Conservation (phyloP, 2,113 vertebrate genomes). For the Uropsilus gracilis region DNA sequence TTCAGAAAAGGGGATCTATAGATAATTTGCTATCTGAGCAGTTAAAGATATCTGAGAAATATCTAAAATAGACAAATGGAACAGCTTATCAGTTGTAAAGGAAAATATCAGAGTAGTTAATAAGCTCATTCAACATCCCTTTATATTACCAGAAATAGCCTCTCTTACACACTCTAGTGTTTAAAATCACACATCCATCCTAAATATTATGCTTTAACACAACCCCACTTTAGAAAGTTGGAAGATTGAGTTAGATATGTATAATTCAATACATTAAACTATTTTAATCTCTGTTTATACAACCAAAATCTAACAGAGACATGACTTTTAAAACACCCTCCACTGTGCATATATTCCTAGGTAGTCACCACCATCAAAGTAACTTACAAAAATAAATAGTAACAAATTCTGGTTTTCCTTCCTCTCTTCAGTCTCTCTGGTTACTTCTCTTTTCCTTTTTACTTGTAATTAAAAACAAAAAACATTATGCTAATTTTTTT, state of each 20-base stretch:
- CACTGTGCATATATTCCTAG: background rate
- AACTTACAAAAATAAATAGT: background rate
- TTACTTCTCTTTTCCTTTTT: background rate
- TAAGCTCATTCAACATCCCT: background rate
- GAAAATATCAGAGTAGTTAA: background rate
- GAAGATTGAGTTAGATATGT: background rate
- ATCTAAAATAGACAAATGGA: background rate
- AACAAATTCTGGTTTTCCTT: background rate
- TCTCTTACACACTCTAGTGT: background rate
- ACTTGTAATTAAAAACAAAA: background rate
- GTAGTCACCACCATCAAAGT: background rate
- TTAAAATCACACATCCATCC: background rate
- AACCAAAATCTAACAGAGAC: background rate
- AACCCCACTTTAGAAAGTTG: background rate
- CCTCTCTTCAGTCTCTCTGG: background rate
- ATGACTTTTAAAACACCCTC: background rate
- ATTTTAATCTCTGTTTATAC: background rate
- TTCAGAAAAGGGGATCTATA: background rate
- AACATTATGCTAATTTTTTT: background rate
- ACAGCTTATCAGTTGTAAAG: no score
- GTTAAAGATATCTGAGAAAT: background rate
- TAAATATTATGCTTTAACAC: background rate
- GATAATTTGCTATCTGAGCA: background rate
- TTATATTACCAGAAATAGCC: background rate
- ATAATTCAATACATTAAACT: background rate